These are phyloP conservation scores for Leucophora obtusa DNA, from an alignment of 2,888 invertebrate species.

Conservation along the genomic window DNA sequence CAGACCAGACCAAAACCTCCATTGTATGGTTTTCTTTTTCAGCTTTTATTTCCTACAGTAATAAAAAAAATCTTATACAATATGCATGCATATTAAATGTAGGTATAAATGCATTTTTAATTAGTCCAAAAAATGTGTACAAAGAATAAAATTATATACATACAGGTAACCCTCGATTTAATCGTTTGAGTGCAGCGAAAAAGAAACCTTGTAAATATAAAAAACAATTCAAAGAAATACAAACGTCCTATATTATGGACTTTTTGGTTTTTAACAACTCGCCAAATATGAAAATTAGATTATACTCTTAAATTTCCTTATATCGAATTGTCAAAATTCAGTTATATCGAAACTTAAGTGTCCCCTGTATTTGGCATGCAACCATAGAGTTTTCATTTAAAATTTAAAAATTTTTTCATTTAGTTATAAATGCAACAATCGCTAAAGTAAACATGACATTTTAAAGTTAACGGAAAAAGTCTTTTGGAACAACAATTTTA, in stretches of 20 bases:
- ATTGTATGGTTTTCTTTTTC: slow-evolving; percentile 40
- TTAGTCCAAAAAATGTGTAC: slow-evolving; percentile 41
- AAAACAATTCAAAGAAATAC: too few relatives aligned
- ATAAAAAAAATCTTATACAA: slow-evolving; percentile 51
- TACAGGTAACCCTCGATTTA: not conserved
- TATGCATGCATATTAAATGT: slow-evolving; percentile 63
- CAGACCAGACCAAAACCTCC: not conserved
- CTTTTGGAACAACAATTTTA: too few relatives aligned
- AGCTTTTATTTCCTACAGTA: slow-evolving; percentile 11
- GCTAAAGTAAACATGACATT: not conserved
- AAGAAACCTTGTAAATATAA: too few relatives aligned
- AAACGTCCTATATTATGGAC: too few relatives aligned
- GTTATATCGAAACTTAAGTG: too few relatives aligned
- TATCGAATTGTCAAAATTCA: too few relatives aligned
- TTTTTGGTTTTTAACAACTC: too few relatives aligned
- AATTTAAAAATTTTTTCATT: not conserved
- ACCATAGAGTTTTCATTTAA: too few relatives aligned
- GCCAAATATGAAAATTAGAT: too few relatives aligned
- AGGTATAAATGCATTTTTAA: slow-evolving; percentile 62
- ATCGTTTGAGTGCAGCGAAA: too few relatives aligned
- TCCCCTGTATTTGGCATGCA: too few relatives aligned
- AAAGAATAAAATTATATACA: slow-evolving; percentile 28
- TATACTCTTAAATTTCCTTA: too few relatives aligned
- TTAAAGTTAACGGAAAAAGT: not conserved
- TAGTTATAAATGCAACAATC: not conserved